Base-by-base conservation (phyloP, 2,797 vertebrate genomes). In the Mastacembelus armatus region DNA sequence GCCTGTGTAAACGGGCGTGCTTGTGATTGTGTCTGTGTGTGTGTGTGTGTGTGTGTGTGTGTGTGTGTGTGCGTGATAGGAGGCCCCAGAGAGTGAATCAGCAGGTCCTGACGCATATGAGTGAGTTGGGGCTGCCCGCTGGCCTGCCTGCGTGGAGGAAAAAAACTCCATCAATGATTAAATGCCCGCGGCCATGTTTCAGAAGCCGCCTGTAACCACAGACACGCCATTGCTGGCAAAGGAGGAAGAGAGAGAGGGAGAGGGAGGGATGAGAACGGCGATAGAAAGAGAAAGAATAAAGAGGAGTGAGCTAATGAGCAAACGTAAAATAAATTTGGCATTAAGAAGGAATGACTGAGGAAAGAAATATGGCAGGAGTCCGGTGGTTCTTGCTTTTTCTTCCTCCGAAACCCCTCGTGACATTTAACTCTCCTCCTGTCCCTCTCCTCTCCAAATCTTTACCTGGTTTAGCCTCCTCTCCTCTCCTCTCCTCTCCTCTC, bases 111-210 rank as follows among this genome's bases (percentile, higher is more conserved):
- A 80, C 44, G 84, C 78, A 85, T 82, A 80, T 72, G 80, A 88
- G 88, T 68, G 71, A 85, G 66, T 60, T 21, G 59, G 73, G 80
- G 76, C 86, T 92, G 88, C 84, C 89, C 74, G 80, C 80, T 90
- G 85, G 87, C 85, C 82, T 80, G 82, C 78, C 82, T 85, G 89
- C 59, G 44, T 63, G 68, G 66, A 69, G 69, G 35, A 66, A 80
- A 74, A 66, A 81, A 79, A 79, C 61, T 72, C 84, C 77, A 91
- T 92, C 88, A 91, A 93, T 91, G 90, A 93, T 92, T 93, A 90
- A 92, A 88, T 39, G 88, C 88, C 85, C 64, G 83, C 60, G 71
- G 88, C 87, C 71, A 63, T 75, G 79, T 80, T 89, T 88, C 75
- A 81, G 76, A 77, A 71, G 80, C 82, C 38, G 33, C 85, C 80